Evolutionary conservation across 2,888 invertebrate species (phyloP), one percentile per base, ranked within the genome.

Genomic region (Hedya salicella): DNA sequence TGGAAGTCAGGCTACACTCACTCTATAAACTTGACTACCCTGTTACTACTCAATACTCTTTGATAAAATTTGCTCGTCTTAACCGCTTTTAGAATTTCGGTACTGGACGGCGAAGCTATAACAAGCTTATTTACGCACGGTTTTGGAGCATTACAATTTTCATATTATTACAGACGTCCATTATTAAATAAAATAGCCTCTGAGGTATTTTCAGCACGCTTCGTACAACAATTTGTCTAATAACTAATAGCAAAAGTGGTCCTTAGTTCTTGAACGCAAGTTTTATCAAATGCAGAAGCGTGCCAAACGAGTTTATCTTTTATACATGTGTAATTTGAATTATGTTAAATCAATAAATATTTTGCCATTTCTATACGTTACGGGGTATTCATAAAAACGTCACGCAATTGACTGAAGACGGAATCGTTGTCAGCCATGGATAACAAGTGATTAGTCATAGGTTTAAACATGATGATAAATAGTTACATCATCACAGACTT

Each of bases 91-190:
- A 36, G 46, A 49, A 59, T 48, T 67, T 68, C 69, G 68, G 71
- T 73, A 75, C 73, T 80, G 80, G 80, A 80, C 80, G 80, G 80
- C 78, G 80, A 78, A 80, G 80, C 78, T 73, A 73, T 76, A 74
- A 30, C 70, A 71, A 69, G 74, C 74, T 72, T 76, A 70, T 32
- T 52, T 30, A 46, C 17, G 44, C 44, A 32, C n/a, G 56, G 44
- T 9, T 25, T 53, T 42, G 17, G 19, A 8, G 17, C 36, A 39
- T 30, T 17, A 48, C 13, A 13, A 19, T 48, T 21, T 19, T 21
- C 13, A 21, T 48, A 48, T 19, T 42, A 54, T 56, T 44, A 9
- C 57, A 30, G 17, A n/a, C 25, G 21, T 56, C 19, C 2, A 57
- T 21, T 17, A 21, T 36, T 8, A 11, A 32, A 52, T 17, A n/a